phyloP scores from a whole-genome alignment of 2,113 vertebrate species.

The Pipa parva region DNA sequence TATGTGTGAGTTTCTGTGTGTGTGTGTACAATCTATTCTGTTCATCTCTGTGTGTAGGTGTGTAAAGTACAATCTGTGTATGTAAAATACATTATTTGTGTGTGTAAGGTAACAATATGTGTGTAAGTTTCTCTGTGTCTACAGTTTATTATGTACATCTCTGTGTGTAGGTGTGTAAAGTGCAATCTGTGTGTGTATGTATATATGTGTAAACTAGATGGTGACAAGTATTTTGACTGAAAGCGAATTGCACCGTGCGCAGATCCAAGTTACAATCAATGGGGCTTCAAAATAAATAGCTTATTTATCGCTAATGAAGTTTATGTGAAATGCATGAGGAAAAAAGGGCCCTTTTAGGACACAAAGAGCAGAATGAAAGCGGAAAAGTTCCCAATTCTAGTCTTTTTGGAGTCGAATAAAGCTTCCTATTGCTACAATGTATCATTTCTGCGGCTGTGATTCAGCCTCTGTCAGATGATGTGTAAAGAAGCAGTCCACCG shows the following conservation, averaged over 20 bases:
- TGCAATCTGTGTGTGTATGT: neutral
- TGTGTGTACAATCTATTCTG: too few species aligned
- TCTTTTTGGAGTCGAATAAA: conserved; percentile 4
- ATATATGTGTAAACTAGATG: too few species aligned
- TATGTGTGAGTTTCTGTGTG: too few species aligned
- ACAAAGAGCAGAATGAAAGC: conserved; percentile 16
- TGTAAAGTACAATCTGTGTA: neutral
- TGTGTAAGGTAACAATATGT: too few species aligned
- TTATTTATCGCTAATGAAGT: conserved; percentile 28
- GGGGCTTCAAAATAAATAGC: conserved; percentile 13
- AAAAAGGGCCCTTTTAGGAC: conserved; percentile 25
- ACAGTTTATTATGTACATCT: too few species aligned
- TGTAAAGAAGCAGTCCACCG: conserved; percentile 3
- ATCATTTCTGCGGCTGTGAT: conserved; percentile 11
- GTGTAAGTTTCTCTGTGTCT: too few species aligned
- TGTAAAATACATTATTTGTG: too few species aligned
- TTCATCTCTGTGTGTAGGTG: too few species aligned
- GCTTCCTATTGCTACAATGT: conserved; percentile 7
- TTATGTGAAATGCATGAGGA: conserved; percentile 25
- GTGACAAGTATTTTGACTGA: too few species aligned
- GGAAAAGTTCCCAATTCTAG: conserved; percentile 3
- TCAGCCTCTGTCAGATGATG: conserved; percentile 20
- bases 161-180: too few species aligned
- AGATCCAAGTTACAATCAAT: too few species aligned
- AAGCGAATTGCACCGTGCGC: too few species aligned